A percentile compares a stretch with the other conserved stretches of the same genome.
Evolutionary conservation across 2,888 invertebrate genomes (phyloP).

Genomic region (Ophion ventricosus): DNA sequence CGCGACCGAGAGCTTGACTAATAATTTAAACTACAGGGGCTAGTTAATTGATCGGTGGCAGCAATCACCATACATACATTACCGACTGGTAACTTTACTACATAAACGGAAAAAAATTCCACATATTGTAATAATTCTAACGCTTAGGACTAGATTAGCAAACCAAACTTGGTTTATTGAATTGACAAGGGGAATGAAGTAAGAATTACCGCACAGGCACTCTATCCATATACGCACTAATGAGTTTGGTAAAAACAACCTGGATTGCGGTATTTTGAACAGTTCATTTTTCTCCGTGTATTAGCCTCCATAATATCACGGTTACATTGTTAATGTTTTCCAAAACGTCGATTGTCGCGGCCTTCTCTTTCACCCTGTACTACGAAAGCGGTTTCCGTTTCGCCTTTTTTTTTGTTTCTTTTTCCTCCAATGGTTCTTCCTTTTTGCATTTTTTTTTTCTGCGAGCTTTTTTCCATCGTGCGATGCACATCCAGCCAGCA

Average conservation of each 20-base stretch:
- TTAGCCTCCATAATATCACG: no score
- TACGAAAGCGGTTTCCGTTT: no score
- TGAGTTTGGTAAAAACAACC: constrained; percentile 12
- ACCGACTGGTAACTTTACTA: constrained; percentile 11
- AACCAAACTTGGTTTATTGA: constrained; percentile 4
- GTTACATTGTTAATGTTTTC: no score
- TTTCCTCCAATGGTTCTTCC: no score
- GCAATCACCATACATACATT: neutral
- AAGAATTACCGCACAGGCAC: constrained; percentile 18
- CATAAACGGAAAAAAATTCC: constrained; percentile 10
- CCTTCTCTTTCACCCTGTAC: no score
- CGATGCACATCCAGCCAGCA: constrained; percentile 16
- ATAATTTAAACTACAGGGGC: constrained; percentile 3
- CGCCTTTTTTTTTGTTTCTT: no score
- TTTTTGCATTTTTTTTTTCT: neutral
- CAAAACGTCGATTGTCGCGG: no score
- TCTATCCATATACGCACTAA: constrained; percentile 19
- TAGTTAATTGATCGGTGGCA: constrained; percentile 10
- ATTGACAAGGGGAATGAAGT: constrained; percentile 8
- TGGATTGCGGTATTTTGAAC: constrained; percentile 15
- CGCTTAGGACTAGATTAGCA: constrained; percentile 11
- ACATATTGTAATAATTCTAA: constrained; percentile 10
- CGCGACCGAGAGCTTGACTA: constrained; percentile 16
- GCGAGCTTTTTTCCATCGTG: constrained; percentile 35
- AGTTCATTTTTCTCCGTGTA: no score